phyloP scores from a whole-genome alignment of 2,113 vertebrate species.

The Xyliphius kryptos region DNA sequence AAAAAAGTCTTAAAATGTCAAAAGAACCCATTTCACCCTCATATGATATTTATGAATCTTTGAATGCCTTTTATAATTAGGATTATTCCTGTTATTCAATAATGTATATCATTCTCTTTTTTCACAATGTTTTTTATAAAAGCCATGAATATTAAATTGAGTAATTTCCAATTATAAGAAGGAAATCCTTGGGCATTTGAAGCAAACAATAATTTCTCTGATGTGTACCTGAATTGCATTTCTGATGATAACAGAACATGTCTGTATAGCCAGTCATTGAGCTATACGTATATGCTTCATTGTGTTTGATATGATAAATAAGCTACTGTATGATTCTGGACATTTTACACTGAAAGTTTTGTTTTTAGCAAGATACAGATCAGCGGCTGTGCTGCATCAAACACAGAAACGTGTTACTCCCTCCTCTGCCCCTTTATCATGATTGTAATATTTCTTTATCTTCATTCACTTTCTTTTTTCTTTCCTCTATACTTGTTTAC shows the following conservation, averaged over 20 bases:
- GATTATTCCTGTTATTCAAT: slow-evolving; percentile 5
- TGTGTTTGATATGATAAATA: slow-evolving; percentile 1
- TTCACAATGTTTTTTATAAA: slow-evolving; percentile 3
- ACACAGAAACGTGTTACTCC: slow-evolving; percentile 11
- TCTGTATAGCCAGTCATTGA: background rate
- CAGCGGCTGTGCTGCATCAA: slow-evolving; percentile 19
- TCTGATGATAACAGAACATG: too few relatives aligned
- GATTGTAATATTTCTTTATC: slow-evolving; percentile 12
- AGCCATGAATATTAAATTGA: slow-evolving; percentile 11
- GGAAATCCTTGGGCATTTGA: slow-evolving; percentile 1
- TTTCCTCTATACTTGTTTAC: too few relatives aligned
- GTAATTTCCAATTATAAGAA: background rate
- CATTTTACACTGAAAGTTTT: slow-evolving; percentile 19
- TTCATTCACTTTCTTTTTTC: too few relatives aligned
- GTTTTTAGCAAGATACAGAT: slow-evolving; percentile 27
- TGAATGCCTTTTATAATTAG: slow-evolving; percentile 15
- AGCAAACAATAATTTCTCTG: background rate
- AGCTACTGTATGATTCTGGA: slow-evolving; percentile 10
- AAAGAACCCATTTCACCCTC: slow-evolving; percentile 7
- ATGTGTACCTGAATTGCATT: slow-evolving; percentile 12
- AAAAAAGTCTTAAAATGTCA: slow-evolving; percentile 12
- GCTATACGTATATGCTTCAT: background rate
- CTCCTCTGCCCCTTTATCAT: slow-evolving; percentile 2
- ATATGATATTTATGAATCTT: slow-evolving; percentile 3
- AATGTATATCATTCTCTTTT: slow-evolving; percentile 1